Evolutionary conservation across 2,113 vertebrate species (phyloP), one percentile per base, ranked within the genome.

Genomic region (Xenopus laevis): DNA sequence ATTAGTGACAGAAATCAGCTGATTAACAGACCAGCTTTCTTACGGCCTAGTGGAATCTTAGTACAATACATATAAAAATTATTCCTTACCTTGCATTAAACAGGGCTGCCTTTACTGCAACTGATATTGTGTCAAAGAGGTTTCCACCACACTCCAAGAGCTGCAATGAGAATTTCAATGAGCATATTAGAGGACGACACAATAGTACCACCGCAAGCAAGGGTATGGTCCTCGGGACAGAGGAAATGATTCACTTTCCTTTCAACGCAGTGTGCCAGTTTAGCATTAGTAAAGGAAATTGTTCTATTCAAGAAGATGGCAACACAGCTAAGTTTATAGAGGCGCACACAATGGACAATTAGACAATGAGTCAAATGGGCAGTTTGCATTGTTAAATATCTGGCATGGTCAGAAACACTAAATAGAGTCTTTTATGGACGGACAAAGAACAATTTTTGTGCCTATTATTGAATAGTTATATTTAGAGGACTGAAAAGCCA

Each of bases 81-180:
- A 50, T 50, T 55, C 23, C 89, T 89, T 85, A 98, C 97, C 95
- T 95, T 61, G 96, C 97, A 80, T 92, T 98, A 80, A 96, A 98
- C 46, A 99, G 95, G n/a, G 97, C 97, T n/a, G 97, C 96, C 81
- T 99, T 99, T 68, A 98, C 94, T 20, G 95, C 96, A 0, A 98
- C 63, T 17, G 96, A 97, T 78, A 97, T 95, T 33, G 95, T 92
- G 62, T 99, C 97, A 50, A 95, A 96, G 78, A 98, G 83, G 83
- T 98, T 99, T 74, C 97, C 97, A 53, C 96, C 97, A 83, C 95
- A 98, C 77, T 98, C 95, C 81, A 99, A 70, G 57, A 99, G 89
- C 97, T 98, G 83, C 23, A 69, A 15, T 78, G 81, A 80, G 57
- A 82, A 17, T 78, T 3, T 78, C 72, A 10, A 18, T 7, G 2